Evolutionary conservation across 2,888 invertebrate species (phyloP), one percentile per base, ranked within the genome.

Genomic region (Latrodectus hesperus): DNA sequence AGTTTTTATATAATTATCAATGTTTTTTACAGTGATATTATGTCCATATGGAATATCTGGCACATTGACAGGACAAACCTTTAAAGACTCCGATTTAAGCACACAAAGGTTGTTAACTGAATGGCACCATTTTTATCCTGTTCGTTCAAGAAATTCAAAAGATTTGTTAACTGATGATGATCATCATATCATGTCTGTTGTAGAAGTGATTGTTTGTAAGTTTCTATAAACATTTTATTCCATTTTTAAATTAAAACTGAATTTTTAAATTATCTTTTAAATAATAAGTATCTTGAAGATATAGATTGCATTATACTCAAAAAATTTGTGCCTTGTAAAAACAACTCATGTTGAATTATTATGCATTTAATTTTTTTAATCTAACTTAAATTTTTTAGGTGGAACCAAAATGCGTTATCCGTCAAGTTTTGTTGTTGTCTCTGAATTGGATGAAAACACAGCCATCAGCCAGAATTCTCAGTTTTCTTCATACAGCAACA

Each of bases 391-490:
- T 74, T 90, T 94, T 90, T 94, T 95, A 92, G 97, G 97, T 91
- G 98, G 97, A 76, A 96, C 97, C 89, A 95, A 97, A 92, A 97
- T 99, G 97, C 95, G 96, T 90, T 99, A 99, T 94, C 99, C 99
- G 75, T 95, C 96, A 89, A 96, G 96, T 93, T 99, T 98, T 93
- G 97, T 98, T 91, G 94, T 98, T 92, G 95, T 96, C 91, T 96
- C 97, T 90, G 96, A 96, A 92, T 94, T 96, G 94, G 97, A 97
- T 67, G 91, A 91, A 60, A 88, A 78, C 38, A 79, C 70, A 14
- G 88, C 89, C 64, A 83, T 89, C 49, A 88, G 90, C 68, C 75
- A 84, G 52, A 86, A 90, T 60, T 88, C 89, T 38, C 83, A 83
- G 49, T 84, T 84, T 67, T 71, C 84, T 16, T 84, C 84, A 11